Evolutionary conservation across 2,888 invertebrate genomes (phyloP).

Genomic region (Serrognathus titanus): DNA sequence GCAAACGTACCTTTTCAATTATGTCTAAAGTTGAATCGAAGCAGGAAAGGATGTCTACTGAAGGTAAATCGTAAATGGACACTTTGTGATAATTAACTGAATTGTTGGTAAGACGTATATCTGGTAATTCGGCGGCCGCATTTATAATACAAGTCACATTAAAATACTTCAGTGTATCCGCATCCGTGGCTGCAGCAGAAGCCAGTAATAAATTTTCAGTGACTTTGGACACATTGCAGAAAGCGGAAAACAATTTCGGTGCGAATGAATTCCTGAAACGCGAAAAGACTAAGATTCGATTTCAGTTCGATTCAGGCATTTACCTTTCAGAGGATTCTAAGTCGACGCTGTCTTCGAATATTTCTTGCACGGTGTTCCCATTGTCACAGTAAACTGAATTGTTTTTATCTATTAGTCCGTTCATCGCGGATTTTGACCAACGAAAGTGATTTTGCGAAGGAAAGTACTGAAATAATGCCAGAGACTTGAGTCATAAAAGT

Average conservation of each 20-base stretch:
- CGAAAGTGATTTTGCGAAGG: conserved; percentile 23
- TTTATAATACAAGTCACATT: conserved; percentile 77
- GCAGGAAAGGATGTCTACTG: conserved; percentile 66
- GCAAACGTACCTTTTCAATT: conserved; percentile 62
- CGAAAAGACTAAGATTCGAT: background rate
- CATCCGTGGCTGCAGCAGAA: conserved; percentile 72
- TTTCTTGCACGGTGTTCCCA: conserved; percentile 34
- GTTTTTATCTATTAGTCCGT: conserved; percentile 2
- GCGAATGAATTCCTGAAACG: conserved; percentile 10
- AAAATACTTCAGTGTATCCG: conserved; percentile 63
- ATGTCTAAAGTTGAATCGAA: conserved; percentile 77
- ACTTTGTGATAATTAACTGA: conserved; percentile 61
- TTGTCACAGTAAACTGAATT: conserved; percentile 12
- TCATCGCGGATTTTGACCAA: conserved; percentile 2
- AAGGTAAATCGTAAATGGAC: conserved; percentile 70
- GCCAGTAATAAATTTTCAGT: conserved; percentile 73
- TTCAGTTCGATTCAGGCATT: background rate
- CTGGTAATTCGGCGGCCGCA: conserved; percentile 79
- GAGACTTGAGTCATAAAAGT: conserved; percentile 37
- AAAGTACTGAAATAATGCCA: conserved; percentile 24
- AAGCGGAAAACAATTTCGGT: conserved; percentile 6
- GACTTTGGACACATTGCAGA: conserved; percentile 60
- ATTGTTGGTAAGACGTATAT: conserved; percentile 56
- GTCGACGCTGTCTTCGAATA: conserved; percentile 34
- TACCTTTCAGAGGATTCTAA: conserved; percentile 30